Conservation (phyloP, 2,113 vertebrate species). For the Siniperca knerii region DNA sequence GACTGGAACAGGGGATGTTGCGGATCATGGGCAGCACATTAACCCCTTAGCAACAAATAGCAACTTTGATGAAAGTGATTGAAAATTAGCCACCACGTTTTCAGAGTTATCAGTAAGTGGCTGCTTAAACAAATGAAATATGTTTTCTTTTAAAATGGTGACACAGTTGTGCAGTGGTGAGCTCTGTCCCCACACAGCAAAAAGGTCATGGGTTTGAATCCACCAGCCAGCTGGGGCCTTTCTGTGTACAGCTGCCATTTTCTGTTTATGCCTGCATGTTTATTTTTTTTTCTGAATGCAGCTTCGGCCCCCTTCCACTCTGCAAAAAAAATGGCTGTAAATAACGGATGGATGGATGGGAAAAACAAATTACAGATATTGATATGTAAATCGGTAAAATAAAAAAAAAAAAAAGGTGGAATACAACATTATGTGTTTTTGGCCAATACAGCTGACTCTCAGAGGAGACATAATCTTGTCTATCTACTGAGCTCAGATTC, state of each 20-base stretch:
- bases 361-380: background rate
- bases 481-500: conserved; percentile 70
- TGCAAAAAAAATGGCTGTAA: background rate
- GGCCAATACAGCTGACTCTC: conserved; percentile 43
- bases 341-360: background rate
- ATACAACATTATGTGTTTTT: background rate
- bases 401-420: too few relatives aligned
- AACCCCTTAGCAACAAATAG: background rate
- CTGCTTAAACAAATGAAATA: background rate
- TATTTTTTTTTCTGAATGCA: background rate
- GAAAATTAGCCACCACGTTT: background rate
- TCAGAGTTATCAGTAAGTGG: background rate
- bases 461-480: conserved; percentile 72
- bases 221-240: background rate
- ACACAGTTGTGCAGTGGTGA: background rate
- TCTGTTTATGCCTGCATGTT: background rate
- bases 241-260: background rate
- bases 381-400: background rate
- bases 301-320: background rate
- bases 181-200: background rate
- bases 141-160: background rate
- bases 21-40: background rate
- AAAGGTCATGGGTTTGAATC: conserved; percentile 3
- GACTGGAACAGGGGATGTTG: background rate
- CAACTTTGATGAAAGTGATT: background rate